These are phyloP conservation scores for Apistogramma diplotaenia DNA, from an alignment of 2,113 vertebrate species.

Conservation along the genomic window DNA sequence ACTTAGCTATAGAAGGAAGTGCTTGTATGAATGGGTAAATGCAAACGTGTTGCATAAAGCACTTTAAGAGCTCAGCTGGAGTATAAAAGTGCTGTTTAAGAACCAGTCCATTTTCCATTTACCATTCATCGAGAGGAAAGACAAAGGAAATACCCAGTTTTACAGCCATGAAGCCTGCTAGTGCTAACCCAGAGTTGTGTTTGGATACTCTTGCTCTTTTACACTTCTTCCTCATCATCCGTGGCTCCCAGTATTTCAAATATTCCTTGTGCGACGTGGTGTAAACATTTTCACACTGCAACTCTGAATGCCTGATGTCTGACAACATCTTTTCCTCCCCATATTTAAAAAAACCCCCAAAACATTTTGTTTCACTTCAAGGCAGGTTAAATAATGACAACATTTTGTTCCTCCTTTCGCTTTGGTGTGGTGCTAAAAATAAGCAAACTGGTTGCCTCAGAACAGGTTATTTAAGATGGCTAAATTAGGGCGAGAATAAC, in stretches of 20 bases:
- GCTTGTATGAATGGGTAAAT: too few relatives aligned
- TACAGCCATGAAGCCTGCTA: neutral
- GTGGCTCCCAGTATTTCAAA: fast-evolving
- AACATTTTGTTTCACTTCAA: neutral
- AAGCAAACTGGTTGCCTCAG: neutral
- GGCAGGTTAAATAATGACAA: neutral
- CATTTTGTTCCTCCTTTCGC: neutral
- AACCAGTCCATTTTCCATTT: too few relatives aligned
- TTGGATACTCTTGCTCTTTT: neutral
- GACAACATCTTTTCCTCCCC: neutral
- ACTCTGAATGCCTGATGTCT: neutral
- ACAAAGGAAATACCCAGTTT: neutral
- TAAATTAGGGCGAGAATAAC: neutral
- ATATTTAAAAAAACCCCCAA: neutral
- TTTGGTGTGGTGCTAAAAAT: neutral
- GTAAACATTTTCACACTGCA: neutral
- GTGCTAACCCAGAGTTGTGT: neutral
- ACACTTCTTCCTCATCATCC: too few relatives aligned
- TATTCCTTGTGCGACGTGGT: neutral
- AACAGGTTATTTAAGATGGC: neutral
- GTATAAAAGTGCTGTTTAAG: too few relatives aligned
- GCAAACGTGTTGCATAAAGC: too few relatives aligned
- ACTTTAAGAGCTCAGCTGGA: too few relatives aligned
- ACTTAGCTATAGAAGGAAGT: too few relatives aligned
- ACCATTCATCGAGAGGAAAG: neutral